phyloP scores from a whole-genome alignment of 2,113 vertebrate species.

The Entomyzon cyanotis region DNA sequence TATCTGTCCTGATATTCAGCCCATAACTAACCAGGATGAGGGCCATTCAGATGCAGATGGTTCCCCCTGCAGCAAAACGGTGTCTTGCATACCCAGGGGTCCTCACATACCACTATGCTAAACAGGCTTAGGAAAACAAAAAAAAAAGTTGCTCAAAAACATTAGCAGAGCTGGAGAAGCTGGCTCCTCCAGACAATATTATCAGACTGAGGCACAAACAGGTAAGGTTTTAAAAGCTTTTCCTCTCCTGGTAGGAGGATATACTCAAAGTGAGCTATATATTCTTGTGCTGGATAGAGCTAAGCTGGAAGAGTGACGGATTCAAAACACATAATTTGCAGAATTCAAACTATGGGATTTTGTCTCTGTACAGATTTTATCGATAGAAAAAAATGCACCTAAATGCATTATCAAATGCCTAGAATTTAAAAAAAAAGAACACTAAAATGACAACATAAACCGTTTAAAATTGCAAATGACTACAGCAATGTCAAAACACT shows the following conservation, averaged over 20 bases:
- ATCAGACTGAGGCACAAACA: neutral
- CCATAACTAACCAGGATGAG: neutral
- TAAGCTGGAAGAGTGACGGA: neutral
- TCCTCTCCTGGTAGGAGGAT: neutral
- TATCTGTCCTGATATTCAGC: neutral
- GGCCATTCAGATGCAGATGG: neutral
- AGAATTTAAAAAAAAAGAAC: neutral
- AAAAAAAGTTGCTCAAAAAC: neutral
- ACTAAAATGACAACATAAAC: neutral
- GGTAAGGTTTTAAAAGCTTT: neutral
- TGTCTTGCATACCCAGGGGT: neutral
- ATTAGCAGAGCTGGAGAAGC: neutral
- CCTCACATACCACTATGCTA: neutral
- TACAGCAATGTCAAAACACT: neutral
- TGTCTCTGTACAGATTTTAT: neutral
- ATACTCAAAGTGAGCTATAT: neutral
- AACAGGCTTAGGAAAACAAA: neutral
- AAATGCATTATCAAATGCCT: neutral
- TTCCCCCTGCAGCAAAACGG: neutral
- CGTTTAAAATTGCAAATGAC: neutral
- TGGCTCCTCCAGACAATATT: neutral
- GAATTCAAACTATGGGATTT: neutral
- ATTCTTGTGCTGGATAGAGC: neutral
- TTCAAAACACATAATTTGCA: neutral
- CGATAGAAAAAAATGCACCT: neutral